Percentiles rank a stretch among this genome's conserved stretches.
Evolutionary conservation across 2,113 vertebrate genomes (phyloP).

Genomic region (Manacus vitellinus): DNA sequence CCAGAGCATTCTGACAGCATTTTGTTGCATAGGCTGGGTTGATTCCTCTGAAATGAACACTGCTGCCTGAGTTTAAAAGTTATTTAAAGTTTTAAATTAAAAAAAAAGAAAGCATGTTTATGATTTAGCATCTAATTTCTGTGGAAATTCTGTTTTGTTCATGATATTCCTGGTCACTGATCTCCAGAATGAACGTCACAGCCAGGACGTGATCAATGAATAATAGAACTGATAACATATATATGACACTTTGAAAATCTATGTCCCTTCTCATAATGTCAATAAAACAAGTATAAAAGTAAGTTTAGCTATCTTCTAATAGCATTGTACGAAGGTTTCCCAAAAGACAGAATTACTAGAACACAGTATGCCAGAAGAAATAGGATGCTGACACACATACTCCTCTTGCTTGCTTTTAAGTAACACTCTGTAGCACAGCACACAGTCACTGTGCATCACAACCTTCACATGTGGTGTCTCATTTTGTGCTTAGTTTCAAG

Average conservation of each 20-base stretch:
- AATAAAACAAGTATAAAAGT: not conserved
- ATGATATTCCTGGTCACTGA: not conserved
- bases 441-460: not conserved
- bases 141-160: not conserved
- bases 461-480: accelerated
- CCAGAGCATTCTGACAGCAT: not conserved
- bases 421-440: not conserved
- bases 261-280: not conserved
- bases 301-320: not conserved
- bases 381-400: accelerated
- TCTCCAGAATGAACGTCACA: not conserved
- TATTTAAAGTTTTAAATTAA: not conserved
- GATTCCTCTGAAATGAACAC: not conserved
- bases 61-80: not conserved
- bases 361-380: not conserved
- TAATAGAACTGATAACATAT: not conserved
- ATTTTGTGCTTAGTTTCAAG: not conserved
- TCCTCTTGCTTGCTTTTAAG: not conserved
- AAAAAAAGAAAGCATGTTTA: not conserved
- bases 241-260: not conserved
- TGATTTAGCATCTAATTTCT: not conserved
- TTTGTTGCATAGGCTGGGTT: not conserved
- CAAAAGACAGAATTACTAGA: not conserved
- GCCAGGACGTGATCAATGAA: not conserved
- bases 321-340: not conserved